Base-by-base conservation (phyloP, 1,140 invertebrate genomes). In the Anastrepha obliqua region DNA sequence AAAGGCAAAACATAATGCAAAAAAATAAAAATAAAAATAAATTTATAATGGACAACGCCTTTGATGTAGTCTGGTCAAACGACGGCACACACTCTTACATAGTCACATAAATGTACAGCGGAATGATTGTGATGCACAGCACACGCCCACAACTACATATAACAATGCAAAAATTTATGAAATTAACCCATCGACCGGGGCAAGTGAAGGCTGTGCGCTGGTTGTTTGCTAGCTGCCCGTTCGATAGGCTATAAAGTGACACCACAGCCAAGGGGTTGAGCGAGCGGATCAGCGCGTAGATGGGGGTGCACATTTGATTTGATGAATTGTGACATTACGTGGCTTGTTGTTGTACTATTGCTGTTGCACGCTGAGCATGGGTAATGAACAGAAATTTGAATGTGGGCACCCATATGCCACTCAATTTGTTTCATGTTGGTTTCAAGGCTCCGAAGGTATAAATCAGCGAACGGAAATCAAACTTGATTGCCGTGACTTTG, bases 161-260 rank as follows among this genome's bases (percentile, higher is more conserved):
- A 81, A 81, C 74, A 81, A 81, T 81, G 74, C 51, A 81, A 55
- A 81, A 64, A 87, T 87, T 87, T 87, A 87, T 87, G 64, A 87
- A 87, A 87, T 87, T 87, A 87, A 87, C 86, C 60, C 86, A 13
- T 87, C 64, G 74, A 5, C 47, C 42, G 47, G 47, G 47, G 42
- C 60, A 67, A 87, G 60, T 87, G 44, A 65, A 13, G 60, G 86
- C 47, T 86, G 58, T n/a, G 11, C 39, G 11, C 78, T n/a, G 51
- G 5, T 85, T 55, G 2, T 51, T n/a, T 20, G 6, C 4, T 5
- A 39, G 42, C 5, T 42, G 42, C 0, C 15, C 44, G 74, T 20
- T 58, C 47, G 17, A 9, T n/a, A 1, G n/a, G 5, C 74, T 55
- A 0, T 3, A 11, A 55, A 81, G 47, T 51, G 74, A 81, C 74